A percentile compares a stretch with the other conserved stretches of the same genome.
Conservation (phyloP, 2,888 invertebrate species). For the Lasiommata megera region DNA sequence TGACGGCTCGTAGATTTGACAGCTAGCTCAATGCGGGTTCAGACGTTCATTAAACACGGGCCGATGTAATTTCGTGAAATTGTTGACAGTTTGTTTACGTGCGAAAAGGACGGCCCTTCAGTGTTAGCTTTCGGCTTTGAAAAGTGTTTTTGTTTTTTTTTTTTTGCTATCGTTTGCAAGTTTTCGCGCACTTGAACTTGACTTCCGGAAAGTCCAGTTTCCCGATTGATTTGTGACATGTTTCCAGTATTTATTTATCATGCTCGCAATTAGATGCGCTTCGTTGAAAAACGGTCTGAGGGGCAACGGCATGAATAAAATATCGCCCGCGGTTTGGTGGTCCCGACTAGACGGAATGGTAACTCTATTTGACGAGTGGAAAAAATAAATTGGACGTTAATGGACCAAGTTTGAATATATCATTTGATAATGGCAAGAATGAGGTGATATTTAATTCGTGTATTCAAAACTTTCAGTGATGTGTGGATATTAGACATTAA, state of each 20-base stretch:
- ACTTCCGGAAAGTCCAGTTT: constrained; percentile 41
- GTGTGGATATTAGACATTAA: constrained; percentile 25
- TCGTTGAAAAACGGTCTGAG: constrained; percentile 62
- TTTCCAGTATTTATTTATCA: constrained; percentile 65
- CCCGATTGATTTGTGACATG: constrained; percentile 71
- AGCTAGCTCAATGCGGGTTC: constrained; percentile 82
- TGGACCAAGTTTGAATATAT: constrained; percentile 43
- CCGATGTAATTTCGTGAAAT: constrained; percentile 74
- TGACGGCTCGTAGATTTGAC: constrained; percentile 83
- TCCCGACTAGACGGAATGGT: constrained; percentile 55
- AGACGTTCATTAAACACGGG: constrained; percentile 78
- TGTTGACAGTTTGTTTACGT: constrained; percentile 64
- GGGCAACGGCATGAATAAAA: constrained; percentile 71
- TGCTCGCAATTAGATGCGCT: constrained; percentile 72
- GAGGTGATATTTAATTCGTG: constrained; percentile 51
- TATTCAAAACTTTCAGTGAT: constrained; percentile 25
- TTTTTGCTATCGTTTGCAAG: constrained; percentile 42
- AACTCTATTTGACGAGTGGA: constrained; percentile 44
- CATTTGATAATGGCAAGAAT: constrained; percentile 57
- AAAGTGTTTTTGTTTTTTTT: constrained; percentile 24
- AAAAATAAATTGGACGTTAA: constrained; percentile 53
- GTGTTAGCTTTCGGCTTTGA: constrained; percentile 39
- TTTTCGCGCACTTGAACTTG: constrained; percentile 71
- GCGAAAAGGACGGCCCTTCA: constrained; percentile 44
- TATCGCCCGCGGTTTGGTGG: constrained; percentile 55